Evolutionary conservation across 2,797 vertebrate genomes (phyloP), one percentile per base, ranked within the genome.

Genomic region (Cryptoblepharus egeriae): DNA sequence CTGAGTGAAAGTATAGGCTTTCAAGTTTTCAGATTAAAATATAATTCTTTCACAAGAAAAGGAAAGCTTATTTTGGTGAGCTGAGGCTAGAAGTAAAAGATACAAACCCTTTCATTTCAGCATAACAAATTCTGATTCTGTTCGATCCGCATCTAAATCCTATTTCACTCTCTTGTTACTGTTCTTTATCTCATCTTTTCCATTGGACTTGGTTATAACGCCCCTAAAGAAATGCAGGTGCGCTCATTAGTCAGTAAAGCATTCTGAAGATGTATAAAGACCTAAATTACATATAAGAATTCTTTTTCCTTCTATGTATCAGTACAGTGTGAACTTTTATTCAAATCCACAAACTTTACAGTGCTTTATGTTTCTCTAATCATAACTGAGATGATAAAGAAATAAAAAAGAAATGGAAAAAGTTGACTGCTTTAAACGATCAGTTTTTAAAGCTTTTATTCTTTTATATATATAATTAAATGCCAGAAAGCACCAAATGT

Each of bases 401-500:
- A 81, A 83, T 88, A 85, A 92, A 84, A 63, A 86, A 79, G 45
- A 69, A 67, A 37, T 28, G 80, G 77, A 84, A 91, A 87, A 80
- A 86, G 83, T 85, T 4, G 37, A 90, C 88, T 86, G 81, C 82
- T 90, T 90, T 88, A 84, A 88, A 90, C 79, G 83, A 84, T 4
- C 49, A 87, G 60, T 85, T 91, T 79, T 83, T 88, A 87, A 77
- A 72, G 63, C 81, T 81, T 89, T 92, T 90, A 75, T 92, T 94
- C 93, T 90, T 78, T 82, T 57, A 87, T 89, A 58, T 83, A 90
- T 92, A 92, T 91, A 80, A 93, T 91, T 94, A 91, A 91, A 89
- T 93, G 91, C 91, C 91, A 92, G 85, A 91, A 82, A 90, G 60
- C 1, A 84, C 80, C n/a, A 88, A 91, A 92, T 79, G 57, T 11